These are phyloP conservation scores for Microplitis demolitor DNA, from an alignment of 1,140 invertebrate genomes.

Conservation along the genomic window DNA sequence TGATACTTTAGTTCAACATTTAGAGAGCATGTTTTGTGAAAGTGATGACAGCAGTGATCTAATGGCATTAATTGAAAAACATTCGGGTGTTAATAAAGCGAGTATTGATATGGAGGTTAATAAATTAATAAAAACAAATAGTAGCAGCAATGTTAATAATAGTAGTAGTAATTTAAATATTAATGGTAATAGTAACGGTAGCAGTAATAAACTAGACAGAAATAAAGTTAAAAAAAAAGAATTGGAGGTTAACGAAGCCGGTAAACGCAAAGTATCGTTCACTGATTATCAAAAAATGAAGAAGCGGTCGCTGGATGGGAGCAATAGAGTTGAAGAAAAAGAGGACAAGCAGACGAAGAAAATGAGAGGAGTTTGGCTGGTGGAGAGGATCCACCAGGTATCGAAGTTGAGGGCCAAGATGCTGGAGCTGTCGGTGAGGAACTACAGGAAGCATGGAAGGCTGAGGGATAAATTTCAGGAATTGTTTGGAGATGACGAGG, in stretches of 20 bases:
- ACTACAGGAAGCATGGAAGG: slow-evolving; percentile 45
- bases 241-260: background rate
- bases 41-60: slow-evolving; percentile 50
- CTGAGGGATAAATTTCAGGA: slow-evolving; percentile 38
- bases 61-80: slow-evolving; percentile 45
- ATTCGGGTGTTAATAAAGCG: slow-evolving; percentile 42
- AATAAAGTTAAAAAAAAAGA: background rate
- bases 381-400: slow-evolving; percentile 45
- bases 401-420: slow-evolving; percentile 42
- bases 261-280: slow-evolving; percentile 40
- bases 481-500: slow-evolving; percentile 44
- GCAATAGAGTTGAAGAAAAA: slow-evolving; percentile 20
- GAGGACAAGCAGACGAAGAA: slow-evolving; percentile 37
- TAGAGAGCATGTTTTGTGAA: slow-evolving; percentile 53
- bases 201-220: background rate
- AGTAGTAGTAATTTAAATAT: background rate
- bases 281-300: slow-evolving; percentile 44
- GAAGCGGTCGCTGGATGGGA: slow-evolving; percentile 28
- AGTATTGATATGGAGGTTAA: slow-evolving; percentile 43
- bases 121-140: slow-evolving; percentile 32
- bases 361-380: slow-evolving; percentile 43
- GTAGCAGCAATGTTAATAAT: background rate
- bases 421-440: slow-evolving; percentile 41
- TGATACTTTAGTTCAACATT: slow-evolving; percentile 46
- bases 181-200: background rate